These are phyloP conservation scores for Hermaeophaga mercurialis DNA, from an alignment of 2,888 invertebrate species.

Conservation along the genomic window DNA sequence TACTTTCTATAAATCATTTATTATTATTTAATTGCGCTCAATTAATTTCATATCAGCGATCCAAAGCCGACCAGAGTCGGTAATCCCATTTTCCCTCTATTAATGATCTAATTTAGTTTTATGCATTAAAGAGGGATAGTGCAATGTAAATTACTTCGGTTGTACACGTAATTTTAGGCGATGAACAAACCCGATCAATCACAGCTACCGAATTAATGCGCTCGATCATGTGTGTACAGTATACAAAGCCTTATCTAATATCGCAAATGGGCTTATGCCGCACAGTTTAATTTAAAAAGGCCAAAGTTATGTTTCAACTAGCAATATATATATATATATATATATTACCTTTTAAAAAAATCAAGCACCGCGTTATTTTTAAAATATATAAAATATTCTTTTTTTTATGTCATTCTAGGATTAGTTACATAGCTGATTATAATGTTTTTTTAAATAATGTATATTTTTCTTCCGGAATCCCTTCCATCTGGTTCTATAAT, in stretches of 20 bases:
- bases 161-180: constrained; percentile 31
- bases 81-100: constrained; percentile 10
- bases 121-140: constrained; percentile 12
- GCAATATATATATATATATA: too few relatives aligned
- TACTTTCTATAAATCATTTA: too few relatives aligned
- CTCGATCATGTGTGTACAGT: not conserved
- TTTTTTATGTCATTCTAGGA: too few relatives aligned
- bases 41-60: constrained; percentile 1
- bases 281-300: too few relatives aligned
- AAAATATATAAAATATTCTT: too few relatives aligned
- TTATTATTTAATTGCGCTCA: not conserved
- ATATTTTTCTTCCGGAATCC: too few relatives aligned
- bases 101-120: constrained; percentile 18
- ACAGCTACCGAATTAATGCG: constrained; percentile 35
- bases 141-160: constrained; percentile 26
- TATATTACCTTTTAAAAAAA: too few relatives aligned
- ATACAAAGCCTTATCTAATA: not conserved
- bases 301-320: too few relatives aligned
- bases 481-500: too few relatives aligned
- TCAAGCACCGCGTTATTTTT: too few relatives aligned
- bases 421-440: too few relatives aligned
- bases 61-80: not conserved
- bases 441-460: too few relatives aligned
- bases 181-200: constrained; percentile 35
- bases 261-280: not conserved